Evolutionary conservation across 2,113 vertebrate genomes (phyloP).

Genomic region (Leucoraja erinaceus): DNA sequence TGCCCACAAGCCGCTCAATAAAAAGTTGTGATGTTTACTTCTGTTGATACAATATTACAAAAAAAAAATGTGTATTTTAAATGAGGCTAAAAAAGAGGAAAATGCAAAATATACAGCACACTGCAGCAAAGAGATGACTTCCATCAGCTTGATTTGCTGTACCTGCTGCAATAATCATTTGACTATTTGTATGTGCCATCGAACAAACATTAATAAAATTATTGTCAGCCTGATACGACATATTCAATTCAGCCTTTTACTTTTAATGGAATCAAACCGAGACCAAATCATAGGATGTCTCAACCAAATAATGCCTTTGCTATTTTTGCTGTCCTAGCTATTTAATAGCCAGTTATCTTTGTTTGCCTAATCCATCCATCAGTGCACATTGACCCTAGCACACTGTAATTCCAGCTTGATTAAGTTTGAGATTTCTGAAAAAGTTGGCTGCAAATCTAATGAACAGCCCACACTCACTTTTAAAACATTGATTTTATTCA

Average conservation of each 20-base stretch:
- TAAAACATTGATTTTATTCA: neutral
- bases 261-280: constrained; percentile 10
- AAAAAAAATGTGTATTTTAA: neutral
- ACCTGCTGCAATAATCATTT: neutral
- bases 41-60: neutral
- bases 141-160: neutral
- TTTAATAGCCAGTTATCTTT: neutral
- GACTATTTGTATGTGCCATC: neutral
- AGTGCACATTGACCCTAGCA: neutral
- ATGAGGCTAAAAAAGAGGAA: neutral
- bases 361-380: neutral
- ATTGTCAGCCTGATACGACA: neutral
- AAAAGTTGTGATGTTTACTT: neutral
- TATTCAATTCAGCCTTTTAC: neutral
- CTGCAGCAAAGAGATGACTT: neutral
- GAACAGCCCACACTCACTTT: neutral
- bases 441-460: neutral
- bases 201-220: constrained; percentile 25
- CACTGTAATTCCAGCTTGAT: neutral
- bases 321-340: neutral
- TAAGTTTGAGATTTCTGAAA: neutral
- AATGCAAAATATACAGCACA: neutral
- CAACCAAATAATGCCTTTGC: neutral
- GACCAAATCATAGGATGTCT: neutral
- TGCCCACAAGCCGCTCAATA: no score